A percentile compares a stretch with the other conserved stretches of the same genome.
Conservation (phyloP, 2,113 vertebrate genomes). For the Dendrocopos noguchii region DNA sequence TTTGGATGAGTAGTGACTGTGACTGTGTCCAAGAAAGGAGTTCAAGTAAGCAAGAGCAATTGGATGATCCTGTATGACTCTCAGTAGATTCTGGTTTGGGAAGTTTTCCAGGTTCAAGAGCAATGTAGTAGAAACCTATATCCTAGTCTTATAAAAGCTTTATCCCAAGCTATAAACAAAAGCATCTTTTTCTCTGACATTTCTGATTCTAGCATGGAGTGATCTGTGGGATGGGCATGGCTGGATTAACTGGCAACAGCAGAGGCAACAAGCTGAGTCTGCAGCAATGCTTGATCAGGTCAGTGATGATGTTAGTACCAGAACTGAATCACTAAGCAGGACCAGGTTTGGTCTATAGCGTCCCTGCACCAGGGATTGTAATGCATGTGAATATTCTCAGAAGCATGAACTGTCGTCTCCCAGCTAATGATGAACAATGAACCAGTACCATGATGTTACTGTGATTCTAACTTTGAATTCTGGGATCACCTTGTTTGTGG, state of each 20-base stretch:
- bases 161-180: neutral
- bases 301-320: neutral
- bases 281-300: neutral
- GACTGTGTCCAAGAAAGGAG: neutral
- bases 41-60: neutral
- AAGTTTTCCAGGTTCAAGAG: neutral
- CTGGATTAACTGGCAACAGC: neutral
- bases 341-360: neutral
- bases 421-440: neutral
- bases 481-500: neutral
- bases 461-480: neutral
- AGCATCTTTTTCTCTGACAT: neutral
- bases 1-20: neutral
- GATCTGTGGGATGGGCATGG: neutral
- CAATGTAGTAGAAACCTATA: neutral
- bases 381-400: neutral
- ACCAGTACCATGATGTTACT: rapidly evolving
- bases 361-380: neutral
- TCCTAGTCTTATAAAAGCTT: neutral
- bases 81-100: neutral
- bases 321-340: neutral
- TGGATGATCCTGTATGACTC: neutral
- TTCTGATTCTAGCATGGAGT: neutral
- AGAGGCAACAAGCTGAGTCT: neutral
- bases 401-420: neutral